Evolutionary conservation across 2,113 vertebrate species (phyloP).

Genomic region (Furnarius figulus): DNA sequence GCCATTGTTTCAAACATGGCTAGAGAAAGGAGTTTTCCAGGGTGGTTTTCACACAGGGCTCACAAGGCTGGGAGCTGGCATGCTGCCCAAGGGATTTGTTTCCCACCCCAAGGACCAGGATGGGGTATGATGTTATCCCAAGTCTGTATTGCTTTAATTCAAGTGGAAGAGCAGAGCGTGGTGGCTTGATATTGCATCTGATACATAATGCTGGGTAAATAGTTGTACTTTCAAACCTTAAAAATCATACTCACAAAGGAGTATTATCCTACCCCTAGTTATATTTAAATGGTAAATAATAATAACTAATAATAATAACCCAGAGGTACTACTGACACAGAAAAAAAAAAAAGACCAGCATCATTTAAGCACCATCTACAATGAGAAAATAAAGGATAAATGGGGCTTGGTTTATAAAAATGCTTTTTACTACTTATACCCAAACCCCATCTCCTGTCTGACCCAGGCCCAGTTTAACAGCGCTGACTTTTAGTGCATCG

Average conservation of each 20-base stretch:
- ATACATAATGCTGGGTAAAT: fast-evolving
- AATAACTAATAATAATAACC: not conserved
- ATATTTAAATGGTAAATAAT: not conserved
- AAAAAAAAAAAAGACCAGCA: not conserved
- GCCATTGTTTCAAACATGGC: not conserved
- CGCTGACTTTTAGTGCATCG: not conserved
- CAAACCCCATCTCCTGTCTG: not conserved
- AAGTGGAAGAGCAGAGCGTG: not conserved
- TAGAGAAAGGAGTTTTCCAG: not conserved
- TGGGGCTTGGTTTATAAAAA: not conserved
- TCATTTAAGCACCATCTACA: not conserved
- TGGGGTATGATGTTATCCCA: not conserved
- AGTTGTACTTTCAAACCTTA: not conserved
- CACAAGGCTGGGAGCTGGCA: not conserved
- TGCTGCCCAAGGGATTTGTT: fast-evolving
- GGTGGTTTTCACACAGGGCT: not conserved
- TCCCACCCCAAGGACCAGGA: not conserved
- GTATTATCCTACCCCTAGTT: not conserved
- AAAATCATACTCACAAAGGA: not conserved
- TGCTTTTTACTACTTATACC: not conserved
- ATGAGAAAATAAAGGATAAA: not conserved
- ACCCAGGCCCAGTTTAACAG: not conserved
- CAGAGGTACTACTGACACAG: not conserved
- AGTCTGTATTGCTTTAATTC: not conserved
- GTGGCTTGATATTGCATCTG: not conserved